Evolutionary conservation across 2,797 vertebrate species (phyloP).

Genomic region (Sebastiscus tertius): DNA sequence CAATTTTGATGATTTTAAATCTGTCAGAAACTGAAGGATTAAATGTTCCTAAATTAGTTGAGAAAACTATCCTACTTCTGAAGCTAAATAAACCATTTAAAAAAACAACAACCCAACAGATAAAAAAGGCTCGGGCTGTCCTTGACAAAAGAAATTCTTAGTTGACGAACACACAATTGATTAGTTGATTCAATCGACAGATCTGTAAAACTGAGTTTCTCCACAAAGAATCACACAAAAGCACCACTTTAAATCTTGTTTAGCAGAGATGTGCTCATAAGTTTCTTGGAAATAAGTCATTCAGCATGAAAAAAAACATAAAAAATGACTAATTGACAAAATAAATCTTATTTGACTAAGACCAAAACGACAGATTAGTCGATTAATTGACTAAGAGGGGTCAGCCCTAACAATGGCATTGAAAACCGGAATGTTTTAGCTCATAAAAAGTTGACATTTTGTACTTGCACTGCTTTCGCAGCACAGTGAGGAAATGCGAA

Average conservation of each 20-base stretch:
- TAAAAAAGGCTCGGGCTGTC: neutral
- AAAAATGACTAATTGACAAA: fast-evolving
- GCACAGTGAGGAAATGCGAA: neutral
- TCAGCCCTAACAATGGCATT: neutral
- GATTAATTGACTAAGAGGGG: too few relatives aligned
- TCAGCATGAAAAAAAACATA: neutral
- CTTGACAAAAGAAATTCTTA: too few relatives aligned
- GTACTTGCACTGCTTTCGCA: neutral
- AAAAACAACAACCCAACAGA: neutral
- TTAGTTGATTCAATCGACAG: too few relatives aligned
- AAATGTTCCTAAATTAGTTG: neutral
- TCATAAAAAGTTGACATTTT: neutral
- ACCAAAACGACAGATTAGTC: too few relatives aligned
- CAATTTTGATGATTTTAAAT: neutral
- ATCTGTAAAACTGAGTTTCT: too few relatives aligned
- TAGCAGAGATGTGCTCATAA: too few relatives aligned
- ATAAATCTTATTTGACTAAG: neutral
- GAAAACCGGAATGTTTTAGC: neutral
- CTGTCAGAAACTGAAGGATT: neutral
- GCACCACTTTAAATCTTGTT: too few relatives aligned
- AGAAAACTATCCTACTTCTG: neutral
- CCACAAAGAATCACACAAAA: too few relatives aligned
- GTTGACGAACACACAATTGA: too few relatives aligned
- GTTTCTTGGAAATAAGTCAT: neutral
- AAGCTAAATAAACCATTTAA: neutral